Conservation (phyloP, 37 sponge, comb jelly and placozoan species). For the Lycopodina hypogea region DNA sequence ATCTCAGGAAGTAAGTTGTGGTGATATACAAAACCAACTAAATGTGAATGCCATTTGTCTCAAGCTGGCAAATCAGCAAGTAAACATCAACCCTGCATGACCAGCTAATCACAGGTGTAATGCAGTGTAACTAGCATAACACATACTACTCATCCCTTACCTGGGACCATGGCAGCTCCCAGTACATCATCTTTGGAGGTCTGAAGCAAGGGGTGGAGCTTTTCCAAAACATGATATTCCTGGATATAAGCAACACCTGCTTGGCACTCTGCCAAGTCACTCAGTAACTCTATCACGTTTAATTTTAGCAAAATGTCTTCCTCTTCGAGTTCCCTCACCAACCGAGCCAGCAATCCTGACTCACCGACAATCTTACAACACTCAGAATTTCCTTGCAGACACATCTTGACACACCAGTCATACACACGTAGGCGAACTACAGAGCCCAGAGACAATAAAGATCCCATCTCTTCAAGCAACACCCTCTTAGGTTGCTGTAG, state of each 20-base stretch:
- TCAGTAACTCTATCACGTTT: constrained; percentile 69
- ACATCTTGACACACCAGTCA: constrained; percentile 41
- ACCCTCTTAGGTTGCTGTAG: not conserved
- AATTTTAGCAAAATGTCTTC: constrained; percentile 63
- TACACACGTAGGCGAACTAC: constrained; percentile 73
- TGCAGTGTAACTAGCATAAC: no score
- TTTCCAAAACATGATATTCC: constrained; percentile 13
- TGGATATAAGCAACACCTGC: constrained; percentile 41
- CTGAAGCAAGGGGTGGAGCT: constrained; percentile 38
- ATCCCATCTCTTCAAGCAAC: constrained; percentile 39
- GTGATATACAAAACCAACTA: no score
- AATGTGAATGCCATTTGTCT: no score
- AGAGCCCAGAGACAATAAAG: constrained; percentile 18
- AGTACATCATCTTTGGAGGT: constrained; percentile 29
- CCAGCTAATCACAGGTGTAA: no score
- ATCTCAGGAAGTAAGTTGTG: no score
- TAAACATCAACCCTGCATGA: no score
- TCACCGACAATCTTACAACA: constrained; percentile 5
- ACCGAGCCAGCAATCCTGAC: constrained; percentile 37
- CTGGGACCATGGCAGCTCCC: constrained; percentile 48
- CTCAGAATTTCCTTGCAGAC: not conserved
- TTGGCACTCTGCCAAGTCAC: constrained; percentile 8
- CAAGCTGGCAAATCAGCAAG: no score
- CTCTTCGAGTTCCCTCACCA: constrained; percentile 48
- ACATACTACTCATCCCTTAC: no score